These are phyloP conservation scores for Sebastes steindachneri DNA, from an alignment of 2,797 vertebrate species.

Conservation along the genomic window DNA sequence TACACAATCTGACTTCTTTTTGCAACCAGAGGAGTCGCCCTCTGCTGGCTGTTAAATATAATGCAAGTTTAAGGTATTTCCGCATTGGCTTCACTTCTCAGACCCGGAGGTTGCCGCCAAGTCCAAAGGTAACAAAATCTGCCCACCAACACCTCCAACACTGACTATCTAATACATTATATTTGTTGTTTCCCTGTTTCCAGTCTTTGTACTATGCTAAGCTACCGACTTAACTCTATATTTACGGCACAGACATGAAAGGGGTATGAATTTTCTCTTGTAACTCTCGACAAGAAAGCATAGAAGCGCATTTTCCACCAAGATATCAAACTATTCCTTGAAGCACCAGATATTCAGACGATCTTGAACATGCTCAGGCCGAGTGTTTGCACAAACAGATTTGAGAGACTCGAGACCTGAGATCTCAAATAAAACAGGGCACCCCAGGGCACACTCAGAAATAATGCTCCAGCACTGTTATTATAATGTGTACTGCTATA, in stretches of 20 bases:
- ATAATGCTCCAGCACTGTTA: neutral
- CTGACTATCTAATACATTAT: neutral
- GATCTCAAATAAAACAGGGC: neutral
- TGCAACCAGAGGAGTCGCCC: no score
- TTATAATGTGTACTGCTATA: neutral
- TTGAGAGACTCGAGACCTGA: neutral
- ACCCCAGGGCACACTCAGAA: neutral
- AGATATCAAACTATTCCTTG: neutral
- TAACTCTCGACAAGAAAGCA: neutral
- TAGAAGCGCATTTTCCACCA: neutral
- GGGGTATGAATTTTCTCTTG: neutral
- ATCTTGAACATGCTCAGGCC: neutral
- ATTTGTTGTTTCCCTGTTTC: no score
- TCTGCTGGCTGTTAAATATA: no score
- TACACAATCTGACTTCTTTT: no score
- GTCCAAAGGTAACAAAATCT: no score
- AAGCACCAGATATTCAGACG: neutral
- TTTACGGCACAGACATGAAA: neutral
- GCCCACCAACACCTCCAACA: neutral
- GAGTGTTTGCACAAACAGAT: neutral
- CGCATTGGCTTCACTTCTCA: no score
- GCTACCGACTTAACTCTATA: neutral
- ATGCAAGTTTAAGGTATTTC: no score
- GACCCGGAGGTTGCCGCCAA: rapidly evolving
- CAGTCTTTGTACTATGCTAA: neutral